A percentile compares a stretch with the other conserved stretches of the same genome.
phyloP scores from a whole-genome alignment of 2,888 invertebrate genomes.

The Polyploca ridens region DNA sequence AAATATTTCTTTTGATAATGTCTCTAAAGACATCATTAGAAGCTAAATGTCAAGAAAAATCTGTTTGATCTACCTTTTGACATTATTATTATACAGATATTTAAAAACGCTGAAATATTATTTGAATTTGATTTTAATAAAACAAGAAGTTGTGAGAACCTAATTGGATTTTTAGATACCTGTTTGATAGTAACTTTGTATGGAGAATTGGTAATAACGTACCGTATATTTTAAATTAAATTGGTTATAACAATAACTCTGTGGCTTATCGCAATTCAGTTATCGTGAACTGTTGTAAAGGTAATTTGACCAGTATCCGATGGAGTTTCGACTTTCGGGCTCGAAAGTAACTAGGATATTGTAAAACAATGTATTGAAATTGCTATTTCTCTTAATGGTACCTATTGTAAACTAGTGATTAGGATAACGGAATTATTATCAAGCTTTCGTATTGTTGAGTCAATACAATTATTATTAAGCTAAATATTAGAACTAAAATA shows the following conservation, averaged over 20 bases:
- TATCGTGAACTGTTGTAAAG: constrained; percentile 54
- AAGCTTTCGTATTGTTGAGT: constrained; percentile 29
- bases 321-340: constrained; percentile 48
- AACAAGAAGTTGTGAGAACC: neutral
- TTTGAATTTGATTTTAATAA: constrained; percentile 6
- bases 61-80: constrained; percentile 1
- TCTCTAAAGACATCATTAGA: neutral
- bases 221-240: constrained; percentile 58
- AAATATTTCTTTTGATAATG: constrained; percentile 2
- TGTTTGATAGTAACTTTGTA: neutral
- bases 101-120: neutral
- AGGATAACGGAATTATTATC: constrained; percentile 42
- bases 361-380: constrained; percentile 36
- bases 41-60: neutral
- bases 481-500: too few relatives aligned
- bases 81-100: neutral
- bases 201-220: constrained; percentile 41
- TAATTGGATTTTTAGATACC: constrained; percentile 9
- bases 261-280: constrained; percentile 53
- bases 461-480: constrained; percentile 28
- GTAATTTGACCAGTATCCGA: constrained; percentile 60
- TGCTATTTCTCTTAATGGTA: constrained; percentile 44
- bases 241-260: constrained; percentile 53
- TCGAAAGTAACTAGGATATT: constrained; percentile 44
- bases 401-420: constrained; percentile 40